Conservation (phyloP, 35 echinoderm and acorn worm species). For the Patiria miniata region DNA sequence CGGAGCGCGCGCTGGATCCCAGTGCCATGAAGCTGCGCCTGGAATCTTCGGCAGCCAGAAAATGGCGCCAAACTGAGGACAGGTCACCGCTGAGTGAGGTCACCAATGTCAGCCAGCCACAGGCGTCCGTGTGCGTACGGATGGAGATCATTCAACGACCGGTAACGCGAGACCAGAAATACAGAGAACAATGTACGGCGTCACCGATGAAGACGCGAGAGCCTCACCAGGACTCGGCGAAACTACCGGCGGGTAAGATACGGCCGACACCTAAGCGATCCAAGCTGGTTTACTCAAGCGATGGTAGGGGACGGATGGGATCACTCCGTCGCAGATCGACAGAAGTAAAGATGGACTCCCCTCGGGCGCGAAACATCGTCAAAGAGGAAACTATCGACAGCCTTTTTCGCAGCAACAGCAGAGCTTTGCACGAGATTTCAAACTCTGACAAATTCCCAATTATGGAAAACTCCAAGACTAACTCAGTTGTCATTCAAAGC, state of each 20-base stretch:
- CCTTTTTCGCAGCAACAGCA: neutral
- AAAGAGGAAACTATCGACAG: conserved; percentile 15
- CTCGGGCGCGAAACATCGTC: neutral
- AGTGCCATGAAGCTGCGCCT: conserved; percentile 1
- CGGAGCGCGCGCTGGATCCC: conserved; percentile 16
- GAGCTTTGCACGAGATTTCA: no score
- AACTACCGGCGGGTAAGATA: neutral
- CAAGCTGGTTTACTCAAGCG: neutral
- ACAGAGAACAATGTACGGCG: no score
- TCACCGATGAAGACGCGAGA: neutral
- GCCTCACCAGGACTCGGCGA: neutral
- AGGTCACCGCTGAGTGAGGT: neutral
- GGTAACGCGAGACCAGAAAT: neutral
- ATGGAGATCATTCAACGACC: conserved; percentile 17
- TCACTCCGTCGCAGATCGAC: neutral
- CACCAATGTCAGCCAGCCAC: neutral
- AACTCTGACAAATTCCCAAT: no score
- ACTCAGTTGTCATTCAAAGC: no score
- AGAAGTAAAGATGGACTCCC: neutral
- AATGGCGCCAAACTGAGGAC: conserved; percentile 1
- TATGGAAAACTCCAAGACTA: no score
- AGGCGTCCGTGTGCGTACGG: neutral
- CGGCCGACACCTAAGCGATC: neutral
- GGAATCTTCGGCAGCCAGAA: neutral
- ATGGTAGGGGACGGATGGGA: neutral